Percentiles rank a stretch among this genome's conserved stretches.
phyloP scores from a whole-genome alignment of 30 jellyfish, hydroid and myxozoan species.

The Aurelia sp. region DNA sequence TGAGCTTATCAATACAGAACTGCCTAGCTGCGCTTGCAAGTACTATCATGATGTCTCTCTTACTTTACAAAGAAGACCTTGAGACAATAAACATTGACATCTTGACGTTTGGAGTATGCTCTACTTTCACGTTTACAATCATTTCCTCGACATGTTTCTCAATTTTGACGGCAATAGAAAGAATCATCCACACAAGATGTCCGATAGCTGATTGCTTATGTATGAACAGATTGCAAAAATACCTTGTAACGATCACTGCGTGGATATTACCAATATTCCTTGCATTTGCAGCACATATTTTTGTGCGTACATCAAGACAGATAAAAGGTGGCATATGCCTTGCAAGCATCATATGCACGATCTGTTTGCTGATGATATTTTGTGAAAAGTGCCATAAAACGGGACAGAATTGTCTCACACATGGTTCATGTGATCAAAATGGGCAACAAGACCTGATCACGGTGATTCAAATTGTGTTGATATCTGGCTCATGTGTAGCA shows the following conservation, averaged over 20 bases:
- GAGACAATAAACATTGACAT: neutral
- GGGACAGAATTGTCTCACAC: neutral
- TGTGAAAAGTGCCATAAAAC: neutral
- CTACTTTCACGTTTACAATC: constrained; percentile 2
- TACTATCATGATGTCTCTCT: neutral
- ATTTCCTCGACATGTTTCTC: neutral
- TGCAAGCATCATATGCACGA: neutral
- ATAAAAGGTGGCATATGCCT: constrained; percentile 2
- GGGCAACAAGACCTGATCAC: neutral
- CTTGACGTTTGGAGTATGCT: neutral
- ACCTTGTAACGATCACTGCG: neutral
- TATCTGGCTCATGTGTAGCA: neutral
- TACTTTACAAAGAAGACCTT: neutral
- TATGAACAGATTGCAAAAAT: neutral
- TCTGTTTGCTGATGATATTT: neutral
- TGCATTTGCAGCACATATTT: neutral
- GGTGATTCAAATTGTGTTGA: neutral
- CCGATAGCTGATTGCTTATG: neutral
- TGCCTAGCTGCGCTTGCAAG: neutral
- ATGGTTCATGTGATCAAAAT: neutral
- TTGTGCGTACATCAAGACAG: neutral
- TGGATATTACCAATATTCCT: constrained; percentile 17
- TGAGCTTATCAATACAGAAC: neutral
- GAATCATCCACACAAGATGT: neutral
- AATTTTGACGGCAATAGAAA: neutral